Evolutionary conservation across 2,113 vertebrate genomes (phyloP), one percentile per base, ranked within the genome.

Genomic region (Poecilia latipinna): DNA sequence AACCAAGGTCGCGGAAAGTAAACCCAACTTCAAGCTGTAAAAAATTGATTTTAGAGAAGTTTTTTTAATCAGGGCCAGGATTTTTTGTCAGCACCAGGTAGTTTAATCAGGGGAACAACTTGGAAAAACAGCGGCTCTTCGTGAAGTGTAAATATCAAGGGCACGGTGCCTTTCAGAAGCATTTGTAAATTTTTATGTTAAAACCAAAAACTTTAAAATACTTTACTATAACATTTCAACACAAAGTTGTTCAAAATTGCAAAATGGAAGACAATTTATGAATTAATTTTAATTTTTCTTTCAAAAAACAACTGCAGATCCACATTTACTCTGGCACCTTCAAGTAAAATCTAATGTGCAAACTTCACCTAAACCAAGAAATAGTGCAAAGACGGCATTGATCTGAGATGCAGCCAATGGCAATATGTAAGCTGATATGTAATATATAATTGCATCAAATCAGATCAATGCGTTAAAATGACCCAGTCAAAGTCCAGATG

Each of bases 61-160:
- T n/a, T 57, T 57, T 54, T 74, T 11, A 4, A 60, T 39, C 2
- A 0, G 5, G 29, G n/a, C 5, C 60, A 63, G 12, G n/a, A 15
- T 70, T 72, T 82, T 37, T 19, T 17, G 44, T 7, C 44, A 48
- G 44, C 44, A 48, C 17, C 6, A 39, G 64, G 75, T 66, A 68
- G 83, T 61, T 86, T 72, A 83, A 70, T 61, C 68, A 31, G 66
- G 70, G 60, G 61, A 31, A 68, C n/a, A 60, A 65, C 17, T 51
- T 61, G 24, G 75, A 78, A 75, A 44, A 33, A 61, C 28, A n/a
- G 37, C 48, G 29, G 12, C 60, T 35, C 57, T 67, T 72, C 4
- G 48, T 61, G 39, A 73, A 35, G 33, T 75, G 48, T 65, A 2
- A 51, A 74, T 61, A 1, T 31, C 65, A 71, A 72, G 67, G 4